Conservation (phyloP, 2,113 vertebrate genomes). For the Macquaria australasica region DNA sequence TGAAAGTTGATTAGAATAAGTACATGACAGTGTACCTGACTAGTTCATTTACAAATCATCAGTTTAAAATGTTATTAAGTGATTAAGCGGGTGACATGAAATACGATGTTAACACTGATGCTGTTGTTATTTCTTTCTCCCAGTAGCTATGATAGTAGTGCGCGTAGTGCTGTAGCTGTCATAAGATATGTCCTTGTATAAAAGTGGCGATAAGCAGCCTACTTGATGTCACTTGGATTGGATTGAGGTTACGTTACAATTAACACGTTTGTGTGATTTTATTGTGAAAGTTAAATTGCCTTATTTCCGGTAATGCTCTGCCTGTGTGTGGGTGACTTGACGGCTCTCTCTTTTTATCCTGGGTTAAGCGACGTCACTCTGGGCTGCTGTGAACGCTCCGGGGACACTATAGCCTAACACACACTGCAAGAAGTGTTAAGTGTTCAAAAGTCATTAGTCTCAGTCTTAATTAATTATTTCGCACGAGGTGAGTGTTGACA, state of each 20-base stretch:
- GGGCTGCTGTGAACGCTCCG: conserved; percentile 38
- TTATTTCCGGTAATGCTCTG: not conserved
- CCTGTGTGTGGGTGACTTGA: conserved; percentile 17
- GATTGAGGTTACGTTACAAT: not conserved
- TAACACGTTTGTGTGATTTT: not conserved
- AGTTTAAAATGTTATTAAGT: not conserved
- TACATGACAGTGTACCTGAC: not conserved
- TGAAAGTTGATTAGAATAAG: not conserved
- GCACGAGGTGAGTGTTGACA: not conserved
- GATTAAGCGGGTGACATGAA: not conserved
- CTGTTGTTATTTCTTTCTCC: not conserved
- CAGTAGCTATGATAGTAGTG: too few relatives aligned
- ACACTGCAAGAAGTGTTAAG: conserved; percentile 18
- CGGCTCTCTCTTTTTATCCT: conserved; percentile 27
- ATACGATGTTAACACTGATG: not conserved
- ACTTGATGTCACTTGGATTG: not conserved
- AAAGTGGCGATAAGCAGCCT: not conserved
- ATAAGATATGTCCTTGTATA: not conserved
- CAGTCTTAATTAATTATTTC: not conserved
- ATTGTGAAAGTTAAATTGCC: not conserved
- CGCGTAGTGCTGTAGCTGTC: not conserved
- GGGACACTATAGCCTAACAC: conserved; percentile 26
- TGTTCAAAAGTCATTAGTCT: conserved; percentile 14
- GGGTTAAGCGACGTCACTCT: conserved; percentile 77
- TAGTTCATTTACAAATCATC: not conserved